Base-by-base conservation (phyloP, 2,113 vertebrate species). In the Pagrus major region DNA sequence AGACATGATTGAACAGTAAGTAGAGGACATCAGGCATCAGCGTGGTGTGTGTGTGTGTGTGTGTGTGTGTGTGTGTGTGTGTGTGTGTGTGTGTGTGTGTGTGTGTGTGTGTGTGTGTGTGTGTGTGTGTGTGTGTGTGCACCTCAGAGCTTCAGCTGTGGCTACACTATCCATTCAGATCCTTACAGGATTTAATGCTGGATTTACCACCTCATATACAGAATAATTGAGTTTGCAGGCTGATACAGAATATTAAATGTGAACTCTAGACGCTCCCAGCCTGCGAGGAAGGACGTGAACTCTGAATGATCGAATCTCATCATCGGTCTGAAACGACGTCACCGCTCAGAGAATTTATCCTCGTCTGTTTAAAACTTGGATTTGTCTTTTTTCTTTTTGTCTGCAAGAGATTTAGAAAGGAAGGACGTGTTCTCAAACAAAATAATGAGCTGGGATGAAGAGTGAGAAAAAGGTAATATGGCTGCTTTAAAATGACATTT, bases 181-280 rank as follows among this genome's bases (percentile, higher is more conserved):
- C 27, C 56, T 42, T 5, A 35, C 64, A 29, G 56, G 56, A 49
- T 74, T 80, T 59, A 37, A 52, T 39, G 29, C 52, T 41, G 59
- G 64, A 84, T 75, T 75, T 41, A 15, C 18, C 4, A 1, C 25
- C 23, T 68, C 12, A 15, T 31, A n/a, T 11, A 63, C 15, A 55
- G 54, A 61, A 63, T 47, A 23, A 63, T 42, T 0, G 41, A 61
- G 56, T 73, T 51, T 60, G n/a, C 31, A 27, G n/a, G 44, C 56
- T 39, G 23, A 27, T 8, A 0, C 59, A 71, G 23, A 63, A 81
- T 85, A 68, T 68, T 68, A 46, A n/a, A 73, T 51, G 72, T 81
- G 77, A 76, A 71, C 77, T 80, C 37, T 39, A 52, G 60, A 85
- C 27, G 73, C 33, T 10, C 44, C 21, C 25, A 1, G 51, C 29